A percentile compares a stretch with the other conserved stretches of the same genome.
Evolutionary conservation across 1,140 invertebrate genomes (phyloP).

Genomic region (Drosophila subpulchrella): DNA sequence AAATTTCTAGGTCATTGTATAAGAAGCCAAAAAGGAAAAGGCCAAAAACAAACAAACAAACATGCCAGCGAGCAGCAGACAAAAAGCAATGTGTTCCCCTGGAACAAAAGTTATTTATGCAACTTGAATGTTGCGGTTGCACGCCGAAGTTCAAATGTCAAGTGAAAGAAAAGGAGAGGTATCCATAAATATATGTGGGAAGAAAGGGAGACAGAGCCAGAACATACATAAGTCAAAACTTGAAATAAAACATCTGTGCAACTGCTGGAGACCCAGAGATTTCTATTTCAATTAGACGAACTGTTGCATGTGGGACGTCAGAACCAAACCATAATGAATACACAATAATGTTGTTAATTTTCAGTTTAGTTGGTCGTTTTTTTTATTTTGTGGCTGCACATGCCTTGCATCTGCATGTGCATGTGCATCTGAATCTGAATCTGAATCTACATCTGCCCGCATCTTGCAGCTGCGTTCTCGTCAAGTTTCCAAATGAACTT

Average conservation of each 20-base stretch:
- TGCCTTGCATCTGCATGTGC: constrained; percentile 42
- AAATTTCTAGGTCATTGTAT: constrained; percentile 75
- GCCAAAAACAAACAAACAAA: constrained; percentile 36
- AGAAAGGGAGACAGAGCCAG: constrained; percentile 27
- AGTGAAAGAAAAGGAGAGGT: constrained; percentile 19
- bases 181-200: not conserved
- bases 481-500: constrained; percentile 59
- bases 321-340: constrained; percentile 66
- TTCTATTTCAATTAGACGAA: constrained; percentile 72
- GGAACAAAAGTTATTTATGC: constrained; percentile 71
- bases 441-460: constrained; percentile 41
- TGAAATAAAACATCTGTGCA: constrained; percentile 71
- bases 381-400: constrained; percentile 41
- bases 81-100: constrained; percentile 33
- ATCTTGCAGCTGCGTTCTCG: constrained; percentile 47
- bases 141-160: constrained; percentile 76
- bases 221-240: constrained; percentile 66
- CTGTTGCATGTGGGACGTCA: constrained; percentile 60
- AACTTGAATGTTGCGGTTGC: constrained; percentile 68
- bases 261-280: constrained; percentile 51
- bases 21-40: constrained; percentile 45
- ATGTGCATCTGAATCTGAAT: not conserved
- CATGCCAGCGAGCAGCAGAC: constrained; percentile 10
- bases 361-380: constrained; percentile 30
- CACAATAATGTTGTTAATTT: constrained; percentile 77